Evolutionary conservation across 2,797 vertebrate genomes (phyloP), one percentile per base, ranked within the genome.

Genomic region (Hippoglossus hippoglossus): DNA sequence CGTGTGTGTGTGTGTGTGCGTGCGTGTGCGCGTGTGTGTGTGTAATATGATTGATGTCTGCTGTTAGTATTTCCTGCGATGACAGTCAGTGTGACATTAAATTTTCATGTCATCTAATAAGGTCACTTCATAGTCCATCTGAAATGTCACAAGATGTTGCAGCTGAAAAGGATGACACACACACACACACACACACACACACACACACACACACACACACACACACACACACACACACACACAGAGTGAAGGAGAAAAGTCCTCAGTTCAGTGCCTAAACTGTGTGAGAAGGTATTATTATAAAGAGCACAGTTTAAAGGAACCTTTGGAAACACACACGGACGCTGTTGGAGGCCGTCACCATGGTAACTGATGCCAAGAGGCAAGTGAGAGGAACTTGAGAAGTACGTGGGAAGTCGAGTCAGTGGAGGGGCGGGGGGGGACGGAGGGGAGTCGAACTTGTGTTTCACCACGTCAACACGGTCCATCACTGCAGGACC

Each of bases 301-400:
- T 39, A 53, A 18, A 24, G 18, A 44, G 16, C 24, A 19, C n/a
- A 12, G 47, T 19, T 21, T 44, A 36, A 54, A 72, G 63, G 71
- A 69, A 77, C 47, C 51, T 24, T 70, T 34, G 58, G 3, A 60
- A 13, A 60, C 50, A 65, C 64, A 50, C 49, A 50, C 49, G 0
- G 7, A 3, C 61, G 1, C 84, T 16, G 78, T 34, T 61, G 86
- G 90, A 85, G 72, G 79, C 67, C 75, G 28, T 92, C 74, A 2
- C 88, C 71, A 24, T 73, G 82, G 89, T 60, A 83, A 92, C 85
- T 3, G 83, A 86, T 67, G 82, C 88, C 67, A 59, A 82, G 87
- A 76, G 12, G 78, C 80, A 15, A 67, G 76, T 1, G 69, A 73
- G 73, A 73, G 84, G 87, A 91, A 92, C 83, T 87, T 21, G 64